Percentiles rank a stretch among this genome's conserved stretches.
Conservation (phyloP, 2,888 invertebrate genomes). For the Cheiracanthium punctorium region DNA sequence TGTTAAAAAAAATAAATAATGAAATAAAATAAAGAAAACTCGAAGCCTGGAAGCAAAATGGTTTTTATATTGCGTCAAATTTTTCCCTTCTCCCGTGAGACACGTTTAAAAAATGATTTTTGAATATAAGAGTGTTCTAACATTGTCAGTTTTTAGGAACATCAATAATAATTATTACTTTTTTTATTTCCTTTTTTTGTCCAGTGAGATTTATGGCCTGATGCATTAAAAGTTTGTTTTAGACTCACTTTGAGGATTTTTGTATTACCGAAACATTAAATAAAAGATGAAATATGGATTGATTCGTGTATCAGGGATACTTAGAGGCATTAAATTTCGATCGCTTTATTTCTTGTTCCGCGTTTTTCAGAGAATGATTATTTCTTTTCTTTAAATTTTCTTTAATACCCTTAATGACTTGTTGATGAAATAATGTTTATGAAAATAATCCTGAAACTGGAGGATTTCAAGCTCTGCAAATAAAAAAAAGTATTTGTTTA, state of each 20-base stretch:
- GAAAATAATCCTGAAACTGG: too few species aligned
- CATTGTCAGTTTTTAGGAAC: neutral
- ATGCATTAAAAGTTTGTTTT: neutral
- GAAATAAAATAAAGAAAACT: too few species aligned
- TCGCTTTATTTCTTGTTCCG: too few species aligned
- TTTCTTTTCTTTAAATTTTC: too few species aligned
- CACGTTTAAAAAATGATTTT: neutral
- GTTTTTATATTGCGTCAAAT: neutral
- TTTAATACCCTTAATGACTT: too few species aligned
- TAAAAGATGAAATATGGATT: neutral
- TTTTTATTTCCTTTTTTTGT: neutral
- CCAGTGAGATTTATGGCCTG: neutral
- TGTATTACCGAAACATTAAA: neutral
- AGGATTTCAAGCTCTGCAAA: too few species aligned
- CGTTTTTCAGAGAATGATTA: too few species aligned
- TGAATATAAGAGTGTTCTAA: neutral
- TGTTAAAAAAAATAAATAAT: neutral
- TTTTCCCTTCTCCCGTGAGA: neutral
- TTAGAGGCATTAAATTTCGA: neutral
- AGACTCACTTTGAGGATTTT: neutral
- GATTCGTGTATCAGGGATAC: neutral
- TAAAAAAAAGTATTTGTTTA: too few species aligned
- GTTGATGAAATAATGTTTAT: too few species aligned
- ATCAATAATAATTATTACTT: conserved; percentile 2
- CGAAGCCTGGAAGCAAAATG: neutral